A percentile compares a stretch with the other conserved stretches of the same genome.
Conservation (phyloP, 1,140 invertebrate genomes). For the Aphis craccivora region DNA sequence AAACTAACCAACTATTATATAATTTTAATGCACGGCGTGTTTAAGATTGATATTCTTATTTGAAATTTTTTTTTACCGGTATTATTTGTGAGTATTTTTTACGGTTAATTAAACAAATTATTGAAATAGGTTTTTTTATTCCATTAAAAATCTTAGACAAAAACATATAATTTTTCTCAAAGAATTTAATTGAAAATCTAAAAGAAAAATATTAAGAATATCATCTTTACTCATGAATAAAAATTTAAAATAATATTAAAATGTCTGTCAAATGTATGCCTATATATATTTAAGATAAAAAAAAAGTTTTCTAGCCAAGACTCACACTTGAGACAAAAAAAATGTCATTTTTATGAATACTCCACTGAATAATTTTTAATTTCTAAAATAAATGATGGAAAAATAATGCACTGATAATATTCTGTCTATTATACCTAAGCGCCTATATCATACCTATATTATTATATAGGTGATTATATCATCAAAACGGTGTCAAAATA, state of each 20-base stretch:
- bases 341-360: no score
- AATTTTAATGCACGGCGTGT: background rate
- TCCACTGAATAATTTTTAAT: no score
- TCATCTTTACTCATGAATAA: background rate
- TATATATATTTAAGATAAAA: no score
- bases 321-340: no score
- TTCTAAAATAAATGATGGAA: no score
- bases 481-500: background rate
- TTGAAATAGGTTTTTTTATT: background rate
- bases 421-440: no score
- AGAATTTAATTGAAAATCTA: background rate
- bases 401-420: no score
- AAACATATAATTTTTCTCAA: background rate
- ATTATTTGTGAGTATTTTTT: background rate
- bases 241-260: background rate
- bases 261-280: background rate
- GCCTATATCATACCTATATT: no score
- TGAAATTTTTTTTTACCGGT: background rate
- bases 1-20: background rate
- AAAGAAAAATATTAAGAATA: background rate
- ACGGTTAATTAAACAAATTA: background rate
- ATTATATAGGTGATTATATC: background rate
- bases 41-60: constrained; percentile 18
- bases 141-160: background rate
- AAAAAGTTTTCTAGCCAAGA: no score